These are phyloP conservation scores for Cybosia mesomella DNA, from an alignment of 2,888 invertebrate species.

Conservation along the genomic window DNA sequence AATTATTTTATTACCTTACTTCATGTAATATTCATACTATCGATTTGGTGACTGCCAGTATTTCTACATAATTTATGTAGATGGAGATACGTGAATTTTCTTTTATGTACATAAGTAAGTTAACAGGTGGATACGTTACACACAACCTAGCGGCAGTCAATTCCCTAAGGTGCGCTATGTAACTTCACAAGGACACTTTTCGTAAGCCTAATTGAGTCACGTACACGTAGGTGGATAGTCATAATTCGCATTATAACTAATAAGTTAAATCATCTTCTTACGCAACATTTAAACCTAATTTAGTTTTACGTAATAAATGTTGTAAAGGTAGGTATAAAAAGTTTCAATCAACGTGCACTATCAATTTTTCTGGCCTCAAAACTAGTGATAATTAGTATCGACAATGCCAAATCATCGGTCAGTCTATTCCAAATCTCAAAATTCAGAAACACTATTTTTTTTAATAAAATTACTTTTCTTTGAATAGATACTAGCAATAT, in stretches of 20 bases:
- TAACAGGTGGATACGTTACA: constrained; percentile 19
- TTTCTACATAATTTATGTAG: constrained; percentile 14
- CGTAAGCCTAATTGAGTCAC: constrained; percentile 28
- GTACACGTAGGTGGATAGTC: constrained; percentile 10
- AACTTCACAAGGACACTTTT: constrained; percentile 37
- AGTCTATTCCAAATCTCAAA: neutral
- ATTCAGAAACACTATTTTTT: neutral
- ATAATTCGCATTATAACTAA: constrained; percentile 13
- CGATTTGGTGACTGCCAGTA: constrained; percentile 4
- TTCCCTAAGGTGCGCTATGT: constrained; percentile 35
- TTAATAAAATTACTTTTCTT: neutral
- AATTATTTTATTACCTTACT: neutral
- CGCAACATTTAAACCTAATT: constrained; percentile 1
- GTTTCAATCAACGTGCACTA: neutral
- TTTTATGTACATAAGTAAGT: constrained; percentile 16
- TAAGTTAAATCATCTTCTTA: neutral
- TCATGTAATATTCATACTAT: constrained; percentile 8
- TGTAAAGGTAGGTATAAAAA: neutral
- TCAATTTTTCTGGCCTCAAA: no score
- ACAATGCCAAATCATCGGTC: neutral
- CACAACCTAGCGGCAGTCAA: constrained; percentile 21
- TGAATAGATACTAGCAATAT: neutral
- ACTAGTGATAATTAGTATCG: neutral
- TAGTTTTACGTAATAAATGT: neutral
- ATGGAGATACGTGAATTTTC: neutral